Evolutionary conservation across 2,797 vertebrate species (phyloP).

Genomic region (Poecile montanus): DNA sequence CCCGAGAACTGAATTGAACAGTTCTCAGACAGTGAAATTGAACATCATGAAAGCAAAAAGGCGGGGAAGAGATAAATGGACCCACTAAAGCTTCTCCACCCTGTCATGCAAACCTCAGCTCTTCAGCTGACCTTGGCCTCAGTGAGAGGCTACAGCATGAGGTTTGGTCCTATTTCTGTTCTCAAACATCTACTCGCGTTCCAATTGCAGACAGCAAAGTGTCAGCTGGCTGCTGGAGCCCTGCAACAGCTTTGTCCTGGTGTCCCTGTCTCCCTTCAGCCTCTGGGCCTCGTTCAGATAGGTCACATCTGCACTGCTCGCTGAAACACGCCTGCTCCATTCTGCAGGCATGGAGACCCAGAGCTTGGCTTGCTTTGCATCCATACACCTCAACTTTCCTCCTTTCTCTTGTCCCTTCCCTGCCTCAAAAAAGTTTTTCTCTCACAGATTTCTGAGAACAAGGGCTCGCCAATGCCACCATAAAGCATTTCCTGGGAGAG

Average conservation of each 20-base stretch:
- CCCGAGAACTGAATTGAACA: background rate
- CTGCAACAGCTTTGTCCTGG: accelerated
- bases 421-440: background rate
- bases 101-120: background rate
- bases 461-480: background rate
- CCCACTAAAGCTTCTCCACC: background rate
- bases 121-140: background rate
- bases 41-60: background rate
- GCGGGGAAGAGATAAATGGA: background rate
- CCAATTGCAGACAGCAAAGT: background rate
- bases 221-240: background rate
- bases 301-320: background rate
- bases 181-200: background rate
- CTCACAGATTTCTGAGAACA: background rate
- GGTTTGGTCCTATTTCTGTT: background rate
- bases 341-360: background rate
- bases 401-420: background rate
- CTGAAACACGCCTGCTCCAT: background rate
- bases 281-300: background rate
- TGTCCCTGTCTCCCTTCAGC: background rate
- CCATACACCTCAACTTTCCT: background rate
- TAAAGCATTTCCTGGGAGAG: background rate
- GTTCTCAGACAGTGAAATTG: background rate
- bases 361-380: background rate
- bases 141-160: background rate